Evolutionary conservation across 2,113 vertebrate genomes (phyloP).

Genomic region (Cinclus mexicanus): DNA sequence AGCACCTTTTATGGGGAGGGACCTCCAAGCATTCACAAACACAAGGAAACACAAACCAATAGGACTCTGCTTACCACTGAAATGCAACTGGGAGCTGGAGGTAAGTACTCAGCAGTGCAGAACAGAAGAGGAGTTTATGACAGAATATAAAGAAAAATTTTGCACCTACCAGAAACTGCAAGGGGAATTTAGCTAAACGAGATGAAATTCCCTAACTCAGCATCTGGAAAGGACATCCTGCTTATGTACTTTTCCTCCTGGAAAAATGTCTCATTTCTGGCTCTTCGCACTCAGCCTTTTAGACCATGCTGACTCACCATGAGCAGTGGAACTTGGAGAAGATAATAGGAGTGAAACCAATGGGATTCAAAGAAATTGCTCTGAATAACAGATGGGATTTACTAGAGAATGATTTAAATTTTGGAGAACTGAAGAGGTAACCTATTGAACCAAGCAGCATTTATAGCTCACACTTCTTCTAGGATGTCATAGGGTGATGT

Average conservation of each 20-base stretch:
- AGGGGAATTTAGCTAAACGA: background rate
- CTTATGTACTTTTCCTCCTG: constrained; percentile 39
- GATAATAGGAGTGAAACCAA: background rate
- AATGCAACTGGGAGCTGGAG: background rate
- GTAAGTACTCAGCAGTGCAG: background rate
- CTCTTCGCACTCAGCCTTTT: background rate
- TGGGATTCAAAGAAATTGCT: constrained; percentile 18
- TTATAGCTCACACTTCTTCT: background rate
- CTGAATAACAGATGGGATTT: constrained; percentile 24
- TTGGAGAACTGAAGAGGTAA: constrained; percentile 7
- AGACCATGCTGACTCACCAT: constrained; percentile 31
- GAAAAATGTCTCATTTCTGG: constrained; percentile 51
- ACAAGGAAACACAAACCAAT: background rate
- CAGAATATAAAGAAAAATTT: constrained; percentile 27
- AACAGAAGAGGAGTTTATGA: constrained; percentile 19
- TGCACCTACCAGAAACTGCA: constrained; percentile 15
- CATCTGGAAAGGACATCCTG: constrained; percentile 50
- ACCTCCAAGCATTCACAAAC: background rate
- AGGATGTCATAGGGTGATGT: background rate
- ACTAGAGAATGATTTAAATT: constrained; percentile 34
- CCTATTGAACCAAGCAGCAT: background rate
- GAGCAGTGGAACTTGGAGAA: constrained; percentile 31
- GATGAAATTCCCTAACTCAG: constrained; percentile 48
- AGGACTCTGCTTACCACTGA: background rate
- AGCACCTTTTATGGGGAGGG: background rate